Conservation (phyloP, 2,888 invertebrate species). For the Leucophenga maculata region DNA sequence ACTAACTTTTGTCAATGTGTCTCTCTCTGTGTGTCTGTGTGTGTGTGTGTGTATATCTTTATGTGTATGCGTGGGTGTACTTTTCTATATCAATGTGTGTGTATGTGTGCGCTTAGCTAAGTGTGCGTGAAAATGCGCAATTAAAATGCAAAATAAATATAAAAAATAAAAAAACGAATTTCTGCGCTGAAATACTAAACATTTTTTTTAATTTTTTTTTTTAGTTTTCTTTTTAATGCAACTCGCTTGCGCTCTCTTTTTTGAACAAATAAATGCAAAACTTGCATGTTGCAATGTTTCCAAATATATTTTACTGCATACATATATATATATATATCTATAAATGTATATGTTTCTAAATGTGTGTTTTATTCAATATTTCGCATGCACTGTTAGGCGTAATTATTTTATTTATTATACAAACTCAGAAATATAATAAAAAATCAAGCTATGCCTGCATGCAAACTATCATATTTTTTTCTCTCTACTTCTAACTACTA, state of each 20-base stretch:
- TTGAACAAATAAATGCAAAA: constrained; percentile 3
- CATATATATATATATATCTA: not conserved
- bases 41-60: constrained; percentile 26
- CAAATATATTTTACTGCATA: not conserved
- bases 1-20: not conserved
- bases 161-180: constrained; percentile 31
- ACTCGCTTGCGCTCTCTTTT: not conserved
- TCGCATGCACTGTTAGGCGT: constrained; percentile 4
- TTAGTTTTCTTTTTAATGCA: not conserved
- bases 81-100: constrained; percentile 11
- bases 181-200: constrained; percentile 48
- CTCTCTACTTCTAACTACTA: not conserved
- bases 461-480: not conserved
- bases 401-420: constrained; percentile 14
- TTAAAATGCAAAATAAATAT: constrained; percentile 7
- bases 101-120: constrained; percentile 22
- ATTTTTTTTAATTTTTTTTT: constrained; percentile 32
- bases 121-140: constrained; percentile 27
- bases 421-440: constrained; percentile 5
- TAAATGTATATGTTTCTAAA: too few species aligned
- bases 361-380: not conserved
- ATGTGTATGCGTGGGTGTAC: not conserved
- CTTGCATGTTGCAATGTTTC: constrained; percentile 22
- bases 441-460: constrained; percentile 7
- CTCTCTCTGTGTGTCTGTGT: constrained; percentile 29